Conservation (phyloP, 2,888 invertebrate species). For the Orthosia gracilis region DNA sequence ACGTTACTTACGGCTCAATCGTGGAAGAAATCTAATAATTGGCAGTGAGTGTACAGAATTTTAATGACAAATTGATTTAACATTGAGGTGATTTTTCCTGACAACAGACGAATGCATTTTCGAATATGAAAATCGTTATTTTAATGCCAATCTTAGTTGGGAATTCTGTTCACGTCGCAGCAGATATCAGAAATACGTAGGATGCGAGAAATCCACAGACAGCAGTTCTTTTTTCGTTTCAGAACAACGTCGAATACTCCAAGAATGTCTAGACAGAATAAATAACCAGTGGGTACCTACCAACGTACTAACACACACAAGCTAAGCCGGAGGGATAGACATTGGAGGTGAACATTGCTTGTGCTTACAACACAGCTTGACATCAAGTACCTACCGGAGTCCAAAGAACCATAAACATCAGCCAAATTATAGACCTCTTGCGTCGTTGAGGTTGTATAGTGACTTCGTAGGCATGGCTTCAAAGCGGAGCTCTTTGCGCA, state of each 20-base stretch:
- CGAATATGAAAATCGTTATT: conserved; percentile 17
- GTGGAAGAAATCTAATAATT: conserved; percentile 44
- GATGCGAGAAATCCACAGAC: conserved; percentile 51
- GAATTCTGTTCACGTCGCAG: conserved; percentile 46
- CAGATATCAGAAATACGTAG: conserved; percentile 52
- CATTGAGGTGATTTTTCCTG: conserved; percentile 30
- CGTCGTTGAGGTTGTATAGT: conserved; percentile 24
- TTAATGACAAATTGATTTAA: conserved; percentile 42
- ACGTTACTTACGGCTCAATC: conserved; percentile 60
- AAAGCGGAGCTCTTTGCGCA: conserved; percentile 43
- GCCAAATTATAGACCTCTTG: conserved; percentile 28
- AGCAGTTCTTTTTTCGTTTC: conserved; percentile 49
- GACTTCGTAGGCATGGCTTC: conserved; percentile 24
- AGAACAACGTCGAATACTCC: conserved; percentile 72
- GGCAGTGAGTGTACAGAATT: conserved; percentile 57
- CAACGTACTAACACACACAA: conserved; percentile 81
- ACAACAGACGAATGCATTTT: conserved; percentile 21
- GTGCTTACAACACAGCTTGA: conserved; percentile 82
- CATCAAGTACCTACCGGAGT: conserved; percentile 80
- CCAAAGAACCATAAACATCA: conserved; percentile 78
- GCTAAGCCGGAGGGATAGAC: conserved; percentile 83
- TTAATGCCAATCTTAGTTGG: conserved; percentile 40
- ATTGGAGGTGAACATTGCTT: conserved; percentile 81
- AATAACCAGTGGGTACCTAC: conserved; percentile 72
- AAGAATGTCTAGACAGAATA: conserved; percentile 74